Evolutionary conservation across 2,113 vertebrate genomes (phyloP), one percentile per base, ranked within the genome.

Genomic region (Phalacrocorax aristotelis): DNA sequence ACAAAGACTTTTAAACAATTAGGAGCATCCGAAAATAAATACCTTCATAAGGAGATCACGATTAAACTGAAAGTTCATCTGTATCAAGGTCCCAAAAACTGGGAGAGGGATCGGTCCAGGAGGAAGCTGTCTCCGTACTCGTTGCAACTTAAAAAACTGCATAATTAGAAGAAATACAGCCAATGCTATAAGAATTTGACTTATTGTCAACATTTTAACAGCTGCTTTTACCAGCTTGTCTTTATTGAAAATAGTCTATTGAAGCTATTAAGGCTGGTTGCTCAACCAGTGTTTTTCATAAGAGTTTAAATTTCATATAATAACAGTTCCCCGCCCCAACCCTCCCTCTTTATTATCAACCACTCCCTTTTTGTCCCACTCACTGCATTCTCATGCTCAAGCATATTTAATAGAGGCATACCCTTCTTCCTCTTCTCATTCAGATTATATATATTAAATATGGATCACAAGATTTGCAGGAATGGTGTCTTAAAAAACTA

Each of bases 21-120:
- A 96, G 34, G 64, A 96, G 34, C 46, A 94, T 76, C 69, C 48
- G 46, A 92, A 95, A 96, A 91, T 22, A 89, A 93, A 82, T 98
- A 97, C 97, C 97, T 97, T 96, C 78, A 94, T 96, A 36, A 97
- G 95, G 32, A 92, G 57, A 61, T 97, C 95, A 42, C 95, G 77
- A 80, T 96, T 87, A 76, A 97, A 74, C 70, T 94, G 93, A 68
- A 97, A 97, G 18, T 92, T 94, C 88, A 97, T 65, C 71, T 96
- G 94, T 83, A 97, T 85, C 90, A 97, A 87, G 3, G 96, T 98
- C 49, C 97, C 97, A 83, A 97, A 51, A 66, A 97, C 0, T 15
- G 97, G 97, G 32, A 97, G 89, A 83, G 97, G 97, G 38, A 82
- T 30, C n/a, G 97, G 97, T 95, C 97, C 97, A 58, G 97, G 97